These are phyloP conservation scores for Puma concolor DNA, from an alignment of 2,113 vertebrate genomes.

Conservation along the genomic window DNA sequence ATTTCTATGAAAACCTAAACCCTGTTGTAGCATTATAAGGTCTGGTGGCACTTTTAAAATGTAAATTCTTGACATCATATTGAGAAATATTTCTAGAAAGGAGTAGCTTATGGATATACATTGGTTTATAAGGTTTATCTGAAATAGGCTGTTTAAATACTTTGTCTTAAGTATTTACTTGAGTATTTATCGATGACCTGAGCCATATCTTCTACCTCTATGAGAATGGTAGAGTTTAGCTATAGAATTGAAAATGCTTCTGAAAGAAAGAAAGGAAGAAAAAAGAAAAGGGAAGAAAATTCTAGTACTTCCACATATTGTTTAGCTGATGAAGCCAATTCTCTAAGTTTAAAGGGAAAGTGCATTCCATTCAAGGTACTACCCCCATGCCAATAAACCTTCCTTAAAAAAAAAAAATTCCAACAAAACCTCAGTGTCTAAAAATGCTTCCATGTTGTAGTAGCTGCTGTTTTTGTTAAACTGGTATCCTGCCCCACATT, in stretches of 20 bases:
- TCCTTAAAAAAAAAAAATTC: neutral
- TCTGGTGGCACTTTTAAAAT: slow-evolving; percentile 52
- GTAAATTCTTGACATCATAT: slow-evolving; percentile 16
- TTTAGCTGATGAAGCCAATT: neutral
- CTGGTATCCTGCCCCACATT: neutral
- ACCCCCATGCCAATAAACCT: neutral
- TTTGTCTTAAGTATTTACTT: neutral
- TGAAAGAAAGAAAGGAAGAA: too few relatives aligned
- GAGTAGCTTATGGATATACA: neutral
- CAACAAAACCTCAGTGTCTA: neutral
- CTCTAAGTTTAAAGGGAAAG: neutral
- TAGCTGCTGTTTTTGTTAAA: neutral
- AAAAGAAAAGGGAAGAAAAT: too few relatives aligned
- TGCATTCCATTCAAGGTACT: neutral
- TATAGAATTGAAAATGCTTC: neutral
- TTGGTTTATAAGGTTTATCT: neutral
- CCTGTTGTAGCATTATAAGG: neutral
- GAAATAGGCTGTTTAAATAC: neutral
- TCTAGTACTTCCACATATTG: neutral
- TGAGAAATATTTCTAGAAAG: slow-evolving; percentile 57
- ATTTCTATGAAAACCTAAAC: slow-evolving; percentile 27
- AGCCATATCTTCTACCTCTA: neutral
- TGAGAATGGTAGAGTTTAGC: neutral
- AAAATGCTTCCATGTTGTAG: neutral
- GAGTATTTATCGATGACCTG: neutral